Base-by-base conservation (phyloP, 2,113 vertebrate species). In the Corythornis vintsioides region DNA sequence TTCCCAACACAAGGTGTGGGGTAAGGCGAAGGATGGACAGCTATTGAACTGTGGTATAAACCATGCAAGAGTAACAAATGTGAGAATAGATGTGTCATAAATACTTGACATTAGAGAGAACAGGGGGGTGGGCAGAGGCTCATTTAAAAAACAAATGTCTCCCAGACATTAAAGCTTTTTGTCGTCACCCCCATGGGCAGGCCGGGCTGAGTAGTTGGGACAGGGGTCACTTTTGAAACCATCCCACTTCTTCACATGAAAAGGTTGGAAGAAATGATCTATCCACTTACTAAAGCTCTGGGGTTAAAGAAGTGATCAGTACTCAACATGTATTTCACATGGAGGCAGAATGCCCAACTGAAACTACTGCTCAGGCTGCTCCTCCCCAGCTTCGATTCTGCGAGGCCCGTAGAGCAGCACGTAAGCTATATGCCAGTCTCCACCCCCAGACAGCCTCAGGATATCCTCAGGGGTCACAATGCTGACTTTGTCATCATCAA, bases 381-480 rank as follows among this genome's bases (percentile, higher is more conserved):
- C 98, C 97, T 98, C 98, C 61, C 98, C 91, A 40, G 98, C 94
- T 97, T 99, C 99, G 77, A 99, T 98, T 93, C 98, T 97, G 75
- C 99, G 98, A 24, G 99, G 99, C 43, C 99, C 99, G 6, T 99
- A 99, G 70, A 99, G 98, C 88, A 99, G 98, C 95, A 99, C 99
- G 17, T 99, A 99, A 33, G 99, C 99, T 98, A 99, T 99, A 92
- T 99, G 99, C 99, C 99, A 99, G 97, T 99, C 99, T 82, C 99
- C 99, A 19, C 99, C 99, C 8, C 99, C 99, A 2, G 99, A 99
- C 97, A 99, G 97, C 89, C 98, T 98, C 97, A 99, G 89, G 95
- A 99, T 99, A 77, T 99, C 99, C 95, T 99, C 99, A 6, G 99
- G 99, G 60, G 99, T 98, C 90, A 99, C 99, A 75, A 99, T 97